Evolutionary conservation across 2,888 invertebrate genomes (phyloP).

Genomic region (Lampropteryx suffumata): DNA sequence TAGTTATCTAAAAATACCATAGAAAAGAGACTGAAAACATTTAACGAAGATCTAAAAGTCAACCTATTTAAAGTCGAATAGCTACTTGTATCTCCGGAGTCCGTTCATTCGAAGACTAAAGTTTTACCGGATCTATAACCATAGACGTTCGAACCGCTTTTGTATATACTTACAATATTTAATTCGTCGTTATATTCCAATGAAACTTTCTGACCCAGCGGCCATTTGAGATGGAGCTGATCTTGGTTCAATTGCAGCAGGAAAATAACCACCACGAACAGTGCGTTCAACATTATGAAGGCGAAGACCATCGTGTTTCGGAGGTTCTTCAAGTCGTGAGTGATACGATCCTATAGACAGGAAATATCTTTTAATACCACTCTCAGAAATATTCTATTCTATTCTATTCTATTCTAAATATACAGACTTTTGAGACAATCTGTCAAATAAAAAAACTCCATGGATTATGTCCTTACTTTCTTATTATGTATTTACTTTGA

Average conservation of each 20-base stretch:
- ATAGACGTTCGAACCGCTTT: no score
- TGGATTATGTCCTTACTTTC: no score
- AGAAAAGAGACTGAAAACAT: no score
- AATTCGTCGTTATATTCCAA: slow-evolving; percentile 90
- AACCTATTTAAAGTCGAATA: no score
- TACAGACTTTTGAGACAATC: no score
- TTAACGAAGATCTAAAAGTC: no score
- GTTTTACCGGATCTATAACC: no score
- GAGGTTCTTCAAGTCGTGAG: slow-evolving; percentile 93
- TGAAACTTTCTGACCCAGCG: slow-evolving; percentile 92
- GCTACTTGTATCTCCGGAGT: no score
- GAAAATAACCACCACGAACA: slow-evolving; percentile 98
- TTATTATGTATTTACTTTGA: no score
- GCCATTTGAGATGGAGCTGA: slow-evolving; percentile 96
- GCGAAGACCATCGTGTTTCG: slow-evolving; percentile 97
- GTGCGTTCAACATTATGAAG: slow-evolving; percentile 98
- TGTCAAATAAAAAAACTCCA: no score
- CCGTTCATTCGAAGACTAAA: neutral
- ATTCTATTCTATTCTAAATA: no score
- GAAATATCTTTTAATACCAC: neutral
- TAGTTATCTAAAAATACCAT: slow-evolving; percentile 84
- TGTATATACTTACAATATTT: slow-evolving; percentile 80
- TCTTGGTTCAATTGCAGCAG: slow-evolving; percentile 98
- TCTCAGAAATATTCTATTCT: no score
- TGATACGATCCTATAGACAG: slow-evolving; percentile 89